These are phyloP conservation scores for Electrona antarctica DNA, from an alignment of 2,113 vertebrate species.

Conservation along the genomic window DNA sequence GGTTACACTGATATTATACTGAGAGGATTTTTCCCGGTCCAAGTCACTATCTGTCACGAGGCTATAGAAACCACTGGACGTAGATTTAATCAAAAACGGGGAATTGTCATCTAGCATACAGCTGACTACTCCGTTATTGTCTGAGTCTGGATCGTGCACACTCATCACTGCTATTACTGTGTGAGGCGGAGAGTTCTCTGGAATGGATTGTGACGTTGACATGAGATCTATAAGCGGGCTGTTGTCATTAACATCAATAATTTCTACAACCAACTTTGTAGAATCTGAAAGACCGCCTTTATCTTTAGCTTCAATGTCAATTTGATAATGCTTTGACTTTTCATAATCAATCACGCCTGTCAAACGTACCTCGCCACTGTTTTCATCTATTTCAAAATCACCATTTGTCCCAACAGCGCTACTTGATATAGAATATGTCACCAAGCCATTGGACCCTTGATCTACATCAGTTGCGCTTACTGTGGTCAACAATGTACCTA, in stretches of 20 bases:
- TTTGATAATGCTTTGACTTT: constrained; percentile 9
- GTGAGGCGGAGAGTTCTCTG: constrained; percentile 67
- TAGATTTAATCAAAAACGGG: constrained; percentile 53
- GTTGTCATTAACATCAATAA: constrained; percentile 37
- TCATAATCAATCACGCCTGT: constrained; percentile 10
- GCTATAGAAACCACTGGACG: constrained; percentile 26
- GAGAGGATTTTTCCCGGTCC: constrained; percentile 49
- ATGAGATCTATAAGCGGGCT: constrained; percentile 39
- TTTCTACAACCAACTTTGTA: constrained; percentile 7
- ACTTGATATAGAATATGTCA: constrained; percentile 54
- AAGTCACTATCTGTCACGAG: constrained; percentile 49
- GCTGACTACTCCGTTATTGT: constrained; percentile 67
- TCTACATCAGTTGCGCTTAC: constrained; percentile 64
- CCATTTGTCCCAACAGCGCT: constrained; percentile 22
- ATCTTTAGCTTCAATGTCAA: constrained; percentile 8
- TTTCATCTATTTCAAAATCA: constrained; percentile 69
- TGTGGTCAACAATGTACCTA: constrained; percentile 51
- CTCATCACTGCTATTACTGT: constrained; percentile 77
- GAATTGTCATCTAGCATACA: constrained; percentile 58
- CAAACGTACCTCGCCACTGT: constrained; percentile 54
- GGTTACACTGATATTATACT: constrained; percentile 61
- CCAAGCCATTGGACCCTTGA: constrained; percentile 13
- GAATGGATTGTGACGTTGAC: constrained; percentile 41
- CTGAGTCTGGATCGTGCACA: constrained; percentile 75
- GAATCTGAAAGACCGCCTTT: constrained; percentile 10